Evolutionary conservation across 2,797 vertebrate genomes (phyloP).

Genomic region (Spheniscus humboldti): DNA sequence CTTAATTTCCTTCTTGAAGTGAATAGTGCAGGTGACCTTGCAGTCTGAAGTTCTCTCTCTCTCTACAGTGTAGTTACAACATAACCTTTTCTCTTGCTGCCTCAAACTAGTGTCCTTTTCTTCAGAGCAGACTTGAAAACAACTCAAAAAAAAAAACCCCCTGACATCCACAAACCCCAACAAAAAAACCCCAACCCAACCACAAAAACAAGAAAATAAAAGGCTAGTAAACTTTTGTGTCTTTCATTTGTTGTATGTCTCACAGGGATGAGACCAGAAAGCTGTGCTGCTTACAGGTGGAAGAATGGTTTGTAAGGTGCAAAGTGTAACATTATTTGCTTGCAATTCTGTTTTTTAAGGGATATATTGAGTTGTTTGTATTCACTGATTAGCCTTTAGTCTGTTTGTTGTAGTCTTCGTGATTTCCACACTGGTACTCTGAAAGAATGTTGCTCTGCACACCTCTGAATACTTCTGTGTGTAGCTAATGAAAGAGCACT

Average conservation of each 20-base stretch:
- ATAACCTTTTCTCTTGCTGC: background rate
- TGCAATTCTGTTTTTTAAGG: background rate
- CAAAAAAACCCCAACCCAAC: background rate
- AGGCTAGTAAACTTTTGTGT: background rate
- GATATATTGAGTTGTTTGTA: background rate
- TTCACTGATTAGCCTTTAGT: background rate
- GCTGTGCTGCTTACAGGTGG: background rate
- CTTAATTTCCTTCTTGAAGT: background rate
- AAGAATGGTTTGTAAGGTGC: background rate
- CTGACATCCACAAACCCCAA: fast-evolving
- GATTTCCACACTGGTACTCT: background rate
- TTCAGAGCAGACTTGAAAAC: background rate
- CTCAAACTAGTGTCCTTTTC: background rate
- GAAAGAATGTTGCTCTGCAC: background rate
- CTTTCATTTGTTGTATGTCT: background rate
- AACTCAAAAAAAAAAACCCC: background rate
- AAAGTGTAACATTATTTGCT: background rate
- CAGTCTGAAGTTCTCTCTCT: background rate
- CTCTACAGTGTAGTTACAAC: background rate
- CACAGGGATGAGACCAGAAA: background rate
- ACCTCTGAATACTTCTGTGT: background rate
- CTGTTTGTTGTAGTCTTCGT: background rate
- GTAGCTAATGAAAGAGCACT: background rate
- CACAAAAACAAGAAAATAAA: background rate
- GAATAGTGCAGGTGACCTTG: background rate